These are phyloP conservation scores for Julus scanicus DNA, from an alignment of 2,888 invertebrate species.

Conservation along the genomic window DNA sequence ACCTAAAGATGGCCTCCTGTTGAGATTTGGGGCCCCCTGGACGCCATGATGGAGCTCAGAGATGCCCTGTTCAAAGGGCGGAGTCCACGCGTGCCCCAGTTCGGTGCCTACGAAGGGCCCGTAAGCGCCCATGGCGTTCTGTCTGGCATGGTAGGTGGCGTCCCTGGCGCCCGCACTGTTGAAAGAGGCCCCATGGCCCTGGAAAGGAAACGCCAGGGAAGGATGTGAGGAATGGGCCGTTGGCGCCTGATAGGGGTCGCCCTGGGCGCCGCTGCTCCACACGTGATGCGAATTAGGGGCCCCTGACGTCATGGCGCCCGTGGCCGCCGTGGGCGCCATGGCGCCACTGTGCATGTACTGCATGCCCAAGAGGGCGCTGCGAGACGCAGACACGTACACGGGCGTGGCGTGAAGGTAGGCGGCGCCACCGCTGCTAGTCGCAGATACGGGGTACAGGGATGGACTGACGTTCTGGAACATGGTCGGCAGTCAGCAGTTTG, in stretches of 20 bases:
- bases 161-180: neutral
- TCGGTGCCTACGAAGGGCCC: conserved; percentile 50
- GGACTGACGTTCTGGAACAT: conserved; percentile 51
- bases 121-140: conserved; percentile 48
- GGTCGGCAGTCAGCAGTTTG: neutral
- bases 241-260: conserved; percentile 36
- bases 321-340: neutral
- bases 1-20: conserved; percentile 51
- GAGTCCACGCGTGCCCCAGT: conserved; percentile 8
- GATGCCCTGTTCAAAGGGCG: conserved; percentile 28
- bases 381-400: conserved; percentile 50
- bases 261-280: conserved; percentile 38
- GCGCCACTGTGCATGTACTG: conserved; percentile 43
- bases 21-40: conserved; percentile 49
- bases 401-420: conserved; percentile 54
- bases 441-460: neutral
- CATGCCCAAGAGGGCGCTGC: conserved; percentile 49
- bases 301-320: neutral
- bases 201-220: conserved; percentile 32
- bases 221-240: conserved; percentile 40
- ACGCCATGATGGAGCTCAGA: conserved; percentile 53
- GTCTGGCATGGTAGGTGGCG: neutral
- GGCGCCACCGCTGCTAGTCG: neutral
- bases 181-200: conserved; percentile 9
- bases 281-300: conserved; percentile 35